phyloP scores from a whole-genome alignment of 2,888 invertebrate species.

The Macroteleia sp. region DNA sequence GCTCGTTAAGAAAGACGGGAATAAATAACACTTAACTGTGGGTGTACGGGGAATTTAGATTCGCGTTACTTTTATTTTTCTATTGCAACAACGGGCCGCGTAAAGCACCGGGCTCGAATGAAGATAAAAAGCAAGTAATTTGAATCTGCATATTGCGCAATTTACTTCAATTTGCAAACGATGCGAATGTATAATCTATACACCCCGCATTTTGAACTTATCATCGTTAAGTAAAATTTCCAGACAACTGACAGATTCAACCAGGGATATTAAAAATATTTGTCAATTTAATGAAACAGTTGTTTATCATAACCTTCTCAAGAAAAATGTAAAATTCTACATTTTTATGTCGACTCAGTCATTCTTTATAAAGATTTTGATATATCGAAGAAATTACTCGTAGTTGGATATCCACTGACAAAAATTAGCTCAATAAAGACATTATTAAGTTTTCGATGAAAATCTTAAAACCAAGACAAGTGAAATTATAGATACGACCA shows the following conservation, averaged over 20 bases:
- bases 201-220: constrained; percentile 35
- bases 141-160: constrained; percentile 62
- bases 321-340: constrained; percentile 7
- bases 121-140: constrained; percentile 60
- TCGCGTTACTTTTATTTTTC: constrained; percentile 46
- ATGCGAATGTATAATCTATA: constrained; percentile 56
- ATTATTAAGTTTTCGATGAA: no score
- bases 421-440: no score
- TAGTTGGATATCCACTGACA: no score
- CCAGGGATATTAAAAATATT: constrained; percentile 44
- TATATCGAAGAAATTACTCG: no score
- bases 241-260: constrained; percentile 26
- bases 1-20: constrained; percentile 33
- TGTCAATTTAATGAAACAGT: constrained; percentile 39
- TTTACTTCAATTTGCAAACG: constrained; percentile 62
- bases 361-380: no score
- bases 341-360: neutral
- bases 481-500: no score
- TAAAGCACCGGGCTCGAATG: constrained; percentile 38
- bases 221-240: constrained; percentile 43
- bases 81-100: constrained; percentile 31
- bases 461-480: no score
- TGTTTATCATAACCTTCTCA: constrained; percentile 8
- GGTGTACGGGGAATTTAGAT: constrained; percentile 38
- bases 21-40: constrained; percentile 49